Percentiles rank a stretch among this genome's conserved stretches.
Conservation (phyloP, 2,113 vertebrate genomes). For the Alces alces region DNA sequence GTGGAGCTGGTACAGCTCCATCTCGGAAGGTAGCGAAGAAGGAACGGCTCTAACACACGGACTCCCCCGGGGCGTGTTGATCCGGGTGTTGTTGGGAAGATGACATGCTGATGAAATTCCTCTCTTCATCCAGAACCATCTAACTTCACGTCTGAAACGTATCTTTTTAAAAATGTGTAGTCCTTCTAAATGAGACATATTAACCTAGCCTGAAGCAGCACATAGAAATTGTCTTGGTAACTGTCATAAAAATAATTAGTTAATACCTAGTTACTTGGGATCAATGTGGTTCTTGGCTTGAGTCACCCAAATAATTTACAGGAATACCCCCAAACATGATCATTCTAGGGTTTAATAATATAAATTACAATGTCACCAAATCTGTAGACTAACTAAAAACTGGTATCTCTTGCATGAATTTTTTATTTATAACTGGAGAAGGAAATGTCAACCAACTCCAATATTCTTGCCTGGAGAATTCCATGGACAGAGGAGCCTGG, state of each 20-base stretch:
- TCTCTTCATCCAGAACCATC: background rate
- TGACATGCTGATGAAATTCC: background rate
- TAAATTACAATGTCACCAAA: background rate
- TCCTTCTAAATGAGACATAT: background rate
- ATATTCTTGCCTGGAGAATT: background rate
- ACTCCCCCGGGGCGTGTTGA: background rate
- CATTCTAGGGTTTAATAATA: too few species aligned
- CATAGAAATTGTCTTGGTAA: background rate
- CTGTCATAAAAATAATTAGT: background rate
- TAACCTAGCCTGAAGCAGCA: background rate
- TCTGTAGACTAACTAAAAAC: background rate
- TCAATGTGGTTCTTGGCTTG: background rate
- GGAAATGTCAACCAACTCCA: background rate
- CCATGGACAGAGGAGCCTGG: background rate
- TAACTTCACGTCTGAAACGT: background rate
- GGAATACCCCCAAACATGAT: background rate
- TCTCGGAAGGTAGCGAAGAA: constrained; percentile 54
- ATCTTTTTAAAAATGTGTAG: background rate
- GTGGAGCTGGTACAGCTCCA: background rate
- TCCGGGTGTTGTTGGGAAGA: background rate
- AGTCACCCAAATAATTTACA: background rate
- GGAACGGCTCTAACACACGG: constrained; percentile 25
- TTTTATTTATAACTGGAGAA: background rate
- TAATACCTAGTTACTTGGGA: background rate
- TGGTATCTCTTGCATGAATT: background rate